Evolutionary conservation across 2,113 vertebrate genomes (phyloP), one percentile per base, ranked within the genome.

Genomic region (Cromileptes altivelis): DNA sequence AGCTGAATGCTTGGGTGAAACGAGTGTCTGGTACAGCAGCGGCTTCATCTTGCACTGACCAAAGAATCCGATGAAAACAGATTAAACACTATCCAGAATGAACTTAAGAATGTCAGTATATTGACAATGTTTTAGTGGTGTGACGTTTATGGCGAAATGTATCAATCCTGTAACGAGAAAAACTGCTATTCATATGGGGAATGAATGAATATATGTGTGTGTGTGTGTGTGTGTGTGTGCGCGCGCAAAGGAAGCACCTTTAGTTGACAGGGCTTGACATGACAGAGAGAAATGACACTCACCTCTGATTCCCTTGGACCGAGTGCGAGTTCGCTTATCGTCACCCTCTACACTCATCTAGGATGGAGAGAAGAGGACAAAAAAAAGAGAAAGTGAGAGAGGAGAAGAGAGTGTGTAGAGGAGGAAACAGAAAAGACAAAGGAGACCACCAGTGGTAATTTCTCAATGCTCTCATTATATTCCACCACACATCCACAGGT

Each of bases 321-420:
- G 95, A 0, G 97, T 98, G 47, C 98, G 97, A 85, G 97, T 95
- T 92, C 97, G 94, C 94, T 97, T 99, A 63, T 98, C 96, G 0
- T 98, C 97, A 88, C 94, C 96, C 87, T 99, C 98, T 87, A 97
- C 95, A 94, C 96, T 99, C 98, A 98, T 99, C 98, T 99, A 96
- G 73, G 93, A 30, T 30, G 86, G 88, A 88, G 60, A 58, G 49
- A 56, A 69, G 65, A 81, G 42, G 6, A 7, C 5, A 7, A 13
- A 50, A 23, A 10, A 55, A 42, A 53, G 37, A 75, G 50, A 21
- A 9, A n/a, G 23, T 0, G 14, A 37, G 21, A 47, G 18, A 55
- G 12, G 15, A 60, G 4, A 18, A 33, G 57, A 63, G 33, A 56
- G 70, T 5, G 56, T 30, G 71, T 17, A 6, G 42, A 56, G 9